Conservation (phyloP, 2,113 vertebrate species). For the Ameiurus melas region DNA sequence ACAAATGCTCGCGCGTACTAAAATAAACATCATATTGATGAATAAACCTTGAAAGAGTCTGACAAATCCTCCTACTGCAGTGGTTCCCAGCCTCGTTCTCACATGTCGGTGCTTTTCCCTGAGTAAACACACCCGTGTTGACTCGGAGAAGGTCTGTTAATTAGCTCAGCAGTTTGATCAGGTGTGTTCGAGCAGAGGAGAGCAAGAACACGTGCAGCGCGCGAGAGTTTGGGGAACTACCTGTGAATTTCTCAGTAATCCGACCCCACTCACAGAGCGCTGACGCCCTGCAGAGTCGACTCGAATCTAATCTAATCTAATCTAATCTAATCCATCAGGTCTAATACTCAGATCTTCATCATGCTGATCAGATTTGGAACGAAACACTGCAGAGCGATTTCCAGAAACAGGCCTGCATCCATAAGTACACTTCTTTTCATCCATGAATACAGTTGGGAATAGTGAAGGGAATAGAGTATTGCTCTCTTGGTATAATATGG, state of each 20-base stretch:
- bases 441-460: background rate
- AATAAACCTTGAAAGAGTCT: background rate
- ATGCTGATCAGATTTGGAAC: background rate
- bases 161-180: background rate
- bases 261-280: background rate
- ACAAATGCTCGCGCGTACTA: background rate
- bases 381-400: background rate
- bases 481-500: background rate
- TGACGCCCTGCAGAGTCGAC: background rate
- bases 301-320: background rate
- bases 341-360: background rate
- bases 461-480: background rate
- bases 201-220: background rate
- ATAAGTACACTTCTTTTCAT: background rate
- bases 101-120: background rate
- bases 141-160: background rate
- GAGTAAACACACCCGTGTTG: background rate
- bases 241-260: background rate
- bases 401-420: background rate
- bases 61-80: background rate
- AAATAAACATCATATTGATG: background rate
- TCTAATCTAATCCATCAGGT: background rate
- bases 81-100: background rate
- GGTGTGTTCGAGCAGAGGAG: background rate
- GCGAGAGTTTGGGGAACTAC: background rate